phyloP scores from a whole-genome alignment of 2,797 vertebrate species.

The Ara ararauna region DNA sequence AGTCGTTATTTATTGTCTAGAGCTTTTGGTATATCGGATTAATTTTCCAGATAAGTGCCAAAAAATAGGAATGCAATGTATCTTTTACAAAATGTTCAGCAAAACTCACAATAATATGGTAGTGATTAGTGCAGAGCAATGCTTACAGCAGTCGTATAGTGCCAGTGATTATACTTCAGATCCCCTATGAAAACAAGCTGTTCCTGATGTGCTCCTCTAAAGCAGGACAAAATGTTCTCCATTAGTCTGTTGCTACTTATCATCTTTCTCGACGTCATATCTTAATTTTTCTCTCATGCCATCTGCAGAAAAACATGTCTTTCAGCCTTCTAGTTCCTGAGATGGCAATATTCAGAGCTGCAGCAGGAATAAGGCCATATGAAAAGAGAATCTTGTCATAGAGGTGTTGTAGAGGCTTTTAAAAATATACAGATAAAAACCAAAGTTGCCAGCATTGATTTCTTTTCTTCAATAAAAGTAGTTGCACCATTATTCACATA shows the following conservation, averaged over 20 bases:
- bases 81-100: constrained; percentile 21
- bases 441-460: background rate
- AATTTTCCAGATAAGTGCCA: constrained; percentile 3
- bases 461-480: background rate
- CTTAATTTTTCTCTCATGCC: constrained; percentile 58
- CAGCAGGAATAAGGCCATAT: background rate
- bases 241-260: constrained; percentile 67
- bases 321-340: constrained; percentile 54
- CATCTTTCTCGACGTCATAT: constrained; percentile 51
- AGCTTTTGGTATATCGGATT: constrained; percentile 7
- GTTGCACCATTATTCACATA: background rate
- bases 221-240: constrained; percentile 69
- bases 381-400: background rate
- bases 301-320: constrained; percentile 65
- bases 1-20: constrained; percentile 11
- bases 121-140: constrained; percentile 51
- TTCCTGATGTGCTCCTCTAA: constrained; percentile 68
- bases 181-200: constrained; percentile 60
- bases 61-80: background rate
- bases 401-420: background rate
- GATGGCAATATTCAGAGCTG: constrained; percentile 29
- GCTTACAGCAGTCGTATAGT: constrained; percentile 52
- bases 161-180: constrained; percentile 51
- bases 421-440: background rate
- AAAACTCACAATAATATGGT: constrained; percentile 29